Conservation (phyloP, 2,113 vertebrate genomes). For the Copsychus sechellarum region DNA sequence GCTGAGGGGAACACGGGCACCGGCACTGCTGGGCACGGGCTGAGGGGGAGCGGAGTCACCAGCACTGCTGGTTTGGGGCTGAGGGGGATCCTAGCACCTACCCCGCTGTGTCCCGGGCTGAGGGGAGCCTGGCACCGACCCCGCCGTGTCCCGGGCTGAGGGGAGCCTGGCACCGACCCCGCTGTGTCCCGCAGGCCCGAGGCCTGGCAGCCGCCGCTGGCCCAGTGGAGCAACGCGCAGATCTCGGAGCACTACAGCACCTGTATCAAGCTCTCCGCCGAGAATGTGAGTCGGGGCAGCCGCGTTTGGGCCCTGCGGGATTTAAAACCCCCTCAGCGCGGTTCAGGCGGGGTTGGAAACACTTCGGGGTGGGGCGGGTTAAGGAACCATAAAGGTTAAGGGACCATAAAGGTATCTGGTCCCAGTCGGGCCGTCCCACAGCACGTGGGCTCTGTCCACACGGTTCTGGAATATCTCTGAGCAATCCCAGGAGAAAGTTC, state of each 20-base stretch:
- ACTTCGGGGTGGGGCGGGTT: fast-evolving
- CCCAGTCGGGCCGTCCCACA: background rate
- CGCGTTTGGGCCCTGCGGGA: fast-evolving
- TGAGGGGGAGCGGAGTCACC: fast-evolving
- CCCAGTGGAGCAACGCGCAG: conserved; percentile 86
- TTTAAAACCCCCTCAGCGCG: no score
- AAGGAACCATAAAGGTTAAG: no score
- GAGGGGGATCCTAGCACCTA: no score
- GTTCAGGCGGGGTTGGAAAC: background rate
- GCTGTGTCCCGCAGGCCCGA: conserved; percentile 36
- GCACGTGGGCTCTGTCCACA: fast-evolving
- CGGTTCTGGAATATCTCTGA: background rate
- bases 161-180: background rate
- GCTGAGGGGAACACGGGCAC: background rate
- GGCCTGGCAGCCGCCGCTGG: conserved; percentile 28
- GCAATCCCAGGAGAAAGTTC: no score
- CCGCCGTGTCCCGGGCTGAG: background rate
- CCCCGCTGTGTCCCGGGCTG: background rate
- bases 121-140: background rate
- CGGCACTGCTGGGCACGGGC: background rate
- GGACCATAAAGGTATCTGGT: no score
- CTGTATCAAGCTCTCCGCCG: conserved; percentile 92
- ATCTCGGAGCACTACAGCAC: conserved; percentile 94
- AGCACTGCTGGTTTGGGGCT: fast-evolving
- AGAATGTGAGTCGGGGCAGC: conserved; percentile 84